Percentiles rank a stretch among this genome's conserved stretches.
Conservation (phyloP, 92 coral and sea anemone species). For the Palythoa grandiflora region DNA sequence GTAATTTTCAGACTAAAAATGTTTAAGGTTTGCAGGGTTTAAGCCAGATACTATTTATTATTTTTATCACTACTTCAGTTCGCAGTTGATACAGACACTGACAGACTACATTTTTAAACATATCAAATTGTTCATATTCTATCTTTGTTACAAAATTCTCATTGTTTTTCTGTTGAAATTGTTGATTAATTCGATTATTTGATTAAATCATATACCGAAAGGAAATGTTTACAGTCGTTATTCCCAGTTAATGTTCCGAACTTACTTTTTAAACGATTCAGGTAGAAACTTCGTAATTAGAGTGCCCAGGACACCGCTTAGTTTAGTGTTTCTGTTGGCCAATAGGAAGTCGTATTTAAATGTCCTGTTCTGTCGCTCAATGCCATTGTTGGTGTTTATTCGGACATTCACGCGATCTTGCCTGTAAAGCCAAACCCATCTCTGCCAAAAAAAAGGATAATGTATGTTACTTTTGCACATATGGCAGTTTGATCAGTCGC, state of each 20-base stretch:
- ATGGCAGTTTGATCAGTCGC: background rate
- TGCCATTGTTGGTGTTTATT: conserved; percentile 14
- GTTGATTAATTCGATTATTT: no score
- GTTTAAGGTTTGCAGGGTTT: background rate
- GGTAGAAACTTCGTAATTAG: conserved; percentile 15
- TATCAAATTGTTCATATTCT: no score
- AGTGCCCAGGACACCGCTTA: conserved; percentile 14
- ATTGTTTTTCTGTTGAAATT: no score
- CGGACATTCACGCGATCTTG: background rate
- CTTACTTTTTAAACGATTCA: conserved; percentile 14
- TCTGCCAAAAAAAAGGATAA: background rate
- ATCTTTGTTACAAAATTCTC: no score
- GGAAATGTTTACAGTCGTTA: background rate
- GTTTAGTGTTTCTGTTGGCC: conserved; percentile 15
- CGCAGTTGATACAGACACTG: no score
- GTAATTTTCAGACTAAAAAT: no score
- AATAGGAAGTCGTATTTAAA: conserved; percentile 18
- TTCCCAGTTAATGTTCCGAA: background rate
- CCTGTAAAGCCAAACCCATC: conserved; percentile 11
- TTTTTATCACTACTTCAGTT: no score
- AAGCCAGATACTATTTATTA: no score
- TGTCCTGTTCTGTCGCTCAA: conserved; percentile 21
- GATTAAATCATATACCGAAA: background rate
- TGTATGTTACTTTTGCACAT: background rate
- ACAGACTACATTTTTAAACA: no score